phyloP scores from a whole-genome alignment of 2,797 vertebrate genomes.

The Fringilla coelebs region DNA sequence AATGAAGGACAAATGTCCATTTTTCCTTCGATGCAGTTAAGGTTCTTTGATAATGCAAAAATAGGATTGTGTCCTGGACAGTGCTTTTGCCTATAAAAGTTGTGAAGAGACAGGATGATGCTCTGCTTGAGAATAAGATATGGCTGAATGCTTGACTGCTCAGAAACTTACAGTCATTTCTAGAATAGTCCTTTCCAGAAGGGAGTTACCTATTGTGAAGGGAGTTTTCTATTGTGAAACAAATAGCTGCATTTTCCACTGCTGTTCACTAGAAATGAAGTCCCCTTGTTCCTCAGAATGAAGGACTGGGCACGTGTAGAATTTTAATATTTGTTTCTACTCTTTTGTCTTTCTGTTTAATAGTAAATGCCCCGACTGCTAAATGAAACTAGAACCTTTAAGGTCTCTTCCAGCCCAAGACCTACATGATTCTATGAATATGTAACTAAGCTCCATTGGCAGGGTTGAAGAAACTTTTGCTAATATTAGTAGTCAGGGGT shows the following conservation, averaged over 20 bases:
- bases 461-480: not conserved
- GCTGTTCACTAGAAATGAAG: not conserved
- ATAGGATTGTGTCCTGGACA: not conserved
- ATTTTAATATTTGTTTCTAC: not conserved
- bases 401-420: not conserved
- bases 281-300: not conserved
- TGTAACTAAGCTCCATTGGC: not conserved
- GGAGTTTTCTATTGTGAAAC: not conserved
- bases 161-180: not conserved
- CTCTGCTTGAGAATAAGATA: not conserved
- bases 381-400: not conserved
- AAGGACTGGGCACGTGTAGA: fast-evolving
- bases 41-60: not conserved
- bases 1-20: not conserved
- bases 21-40: not conserved
- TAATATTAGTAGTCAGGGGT: not conserved
- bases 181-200: not conserved
- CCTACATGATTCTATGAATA: not conserved
- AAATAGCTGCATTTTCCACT: not conserved
- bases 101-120: not conserved
- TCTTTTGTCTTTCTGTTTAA: not conserved
- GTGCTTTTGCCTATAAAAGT: not conserved
- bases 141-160: not conserved
- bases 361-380: not conserved
- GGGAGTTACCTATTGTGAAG: not conserved